A percentile compares a stretch with the other conserved stretches of the same genome.
Evolutionary conservation across 2,113 vertebrate genomes (phyloP).

Genomic region (Lophochroa leadbeateri): DNA sequence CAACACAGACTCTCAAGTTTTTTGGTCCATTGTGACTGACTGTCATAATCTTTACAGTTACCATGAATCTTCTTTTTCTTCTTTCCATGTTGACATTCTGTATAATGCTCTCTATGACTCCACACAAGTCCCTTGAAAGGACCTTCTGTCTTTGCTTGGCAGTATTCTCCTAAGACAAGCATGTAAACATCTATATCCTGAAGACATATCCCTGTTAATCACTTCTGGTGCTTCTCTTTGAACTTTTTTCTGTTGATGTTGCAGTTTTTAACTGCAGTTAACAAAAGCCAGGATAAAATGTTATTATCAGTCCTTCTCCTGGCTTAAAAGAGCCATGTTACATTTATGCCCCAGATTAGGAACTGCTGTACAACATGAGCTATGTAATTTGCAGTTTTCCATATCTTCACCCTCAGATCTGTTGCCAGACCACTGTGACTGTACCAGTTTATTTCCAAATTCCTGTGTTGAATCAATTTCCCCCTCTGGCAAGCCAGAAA

Average conservation of each 20-base stretch:
- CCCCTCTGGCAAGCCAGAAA: background rate
- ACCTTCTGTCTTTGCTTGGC: conserved; percentile 10
- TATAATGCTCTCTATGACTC: background rate
- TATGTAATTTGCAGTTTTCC: conserved; percentile 8
- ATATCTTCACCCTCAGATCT: conserved; percentile 46
- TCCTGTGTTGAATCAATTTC: conserved; percentile 50
- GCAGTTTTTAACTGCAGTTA: conserved; percentile 21
- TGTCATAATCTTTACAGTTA: background rate
- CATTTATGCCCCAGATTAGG: conserved; percentile 17
- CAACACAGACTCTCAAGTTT: background rate
- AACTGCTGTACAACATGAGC: background rate
- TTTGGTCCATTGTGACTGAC: background rate
- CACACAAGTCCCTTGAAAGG: background rate
- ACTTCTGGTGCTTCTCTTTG: conserved; percentile 19
- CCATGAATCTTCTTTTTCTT: background rate
- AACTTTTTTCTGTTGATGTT: background rate
- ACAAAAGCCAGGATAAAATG: conserved; percentile 38
- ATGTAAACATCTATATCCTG: conserved; percentile 13
- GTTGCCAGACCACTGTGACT: conserved; percentile 47
- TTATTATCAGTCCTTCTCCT: background rate
- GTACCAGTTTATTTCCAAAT: conserved; percentile 21
- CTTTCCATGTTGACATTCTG: background rate
- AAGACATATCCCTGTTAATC: conserved; percentile 18
- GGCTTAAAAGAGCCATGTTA: conserved; percentile 1
- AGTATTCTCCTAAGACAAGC: background rate